A percentile compares a stretch with the other conserved stretches of the same genome.
phyloP scores from a whole-genome alignment of 2,797 vertebrate species.

The Chelidonichthys spinosus region DNA sequence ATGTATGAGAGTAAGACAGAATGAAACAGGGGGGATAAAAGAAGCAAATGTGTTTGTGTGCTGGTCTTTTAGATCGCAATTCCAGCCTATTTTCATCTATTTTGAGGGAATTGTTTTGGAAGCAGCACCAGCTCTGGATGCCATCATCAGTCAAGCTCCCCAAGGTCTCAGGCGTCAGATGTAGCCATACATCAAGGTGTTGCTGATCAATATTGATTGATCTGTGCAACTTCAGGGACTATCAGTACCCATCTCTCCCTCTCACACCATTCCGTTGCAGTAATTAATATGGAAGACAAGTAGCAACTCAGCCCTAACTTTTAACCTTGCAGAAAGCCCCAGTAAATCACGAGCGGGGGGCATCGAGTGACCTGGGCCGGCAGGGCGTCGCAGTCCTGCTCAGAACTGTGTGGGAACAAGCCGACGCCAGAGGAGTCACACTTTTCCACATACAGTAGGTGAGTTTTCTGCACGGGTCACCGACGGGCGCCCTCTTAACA shows the following conservation, averaged over 20 bases:
- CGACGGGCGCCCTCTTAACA: not conserved
- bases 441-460: slow-evolving; percentile 19
- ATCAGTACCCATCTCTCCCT: slow-evolving; percentile 53
- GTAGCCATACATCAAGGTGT: slow-evolving; percentile 79
- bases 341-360: slow-evolving; percentile 59
- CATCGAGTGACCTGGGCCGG: slow-evolving; percentile 23
- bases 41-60: slow-evolving; percentile 4
- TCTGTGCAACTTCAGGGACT: slow-evolving; percentile 69
- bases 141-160: slow-evolving; percentile 77
- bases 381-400: slow-evolving; percentile 27
- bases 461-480: slow-evolving; percentile 27
- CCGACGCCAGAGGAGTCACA: not conserved
- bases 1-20: slow-evolving; percentile 34
- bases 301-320: slow-evolving; percentile 64
- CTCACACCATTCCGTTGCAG: slow-evolving; percentile 47
- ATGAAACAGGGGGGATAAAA: slow-evolving; percentile 31
- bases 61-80: slow-evolving; percentile 54
- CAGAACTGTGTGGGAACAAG: slow-evolving; percentile 22
- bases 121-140: slow-evolving; percentile 58
- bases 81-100: slow-evolving; percentile 40
- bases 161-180: slow-evolving; percentile 73
- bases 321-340: slow-evolving; percentile 71
- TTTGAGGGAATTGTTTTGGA: slow-evolving; percentile 64
- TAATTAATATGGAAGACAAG: slow-evolving; percentile 78
- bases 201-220: slow-evolving; percentile 81